Percentiles rank a stretch among this genome's conserved stretches.
Conservation (phyloP, 2,797 vertebrate genomes). For the Lepidocolaptes lacrymiger region DNA sequence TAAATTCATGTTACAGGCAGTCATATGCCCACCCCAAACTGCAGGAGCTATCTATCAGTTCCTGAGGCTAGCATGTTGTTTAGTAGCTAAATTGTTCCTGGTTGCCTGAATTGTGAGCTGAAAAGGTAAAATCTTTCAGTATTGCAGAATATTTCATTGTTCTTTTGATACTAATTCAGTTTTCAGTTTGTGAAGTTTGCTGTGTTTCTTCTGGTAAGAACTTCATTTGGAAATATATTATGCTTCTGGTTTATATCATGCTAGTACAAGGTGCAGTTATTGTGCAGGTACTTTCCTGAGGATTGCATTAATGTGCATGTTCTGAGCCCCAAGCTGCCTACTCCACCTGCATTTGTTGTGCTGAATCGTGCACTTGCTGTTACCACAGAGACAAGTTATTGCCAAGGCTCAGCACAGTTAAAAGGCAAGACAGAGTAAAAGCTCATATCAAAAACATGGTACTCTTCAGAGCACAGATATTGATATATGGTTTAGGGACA, state of each 20-base stretch:
- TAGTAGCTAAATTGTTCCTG: neutral
- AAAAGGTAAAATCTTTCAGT: neutral
- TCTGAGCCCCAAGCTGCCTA: neutral
- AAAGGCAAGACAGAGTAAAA: neutral
- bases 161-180: neutral
- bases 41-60: neutral
- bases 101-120: neutral
- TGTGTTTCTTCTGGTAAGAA: neutral
- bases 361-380: neutral
- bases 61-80: neutral
- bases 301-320: neutral
- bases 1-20: neutral
- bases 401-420: neutral
- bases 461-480: neutral
- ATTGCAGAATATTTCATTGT: neutral
- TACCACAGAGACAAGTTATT: neutral
- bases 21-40: neutral
- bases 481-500: neutral
- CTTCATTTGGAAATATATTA: neutral
- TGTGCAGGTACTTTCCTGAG: neutral
- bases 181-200: neutral
- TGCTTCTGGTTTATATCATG: neutral
- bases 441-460: neutral
- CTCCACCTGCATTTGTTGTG: neutral
- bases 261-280: neutral